Percentiles rank a stretch among this genome's conserved stretches.
Conservation (phyloP, 1,140 invertebrate genomes). For the Drosophila subobscura region DNA sequence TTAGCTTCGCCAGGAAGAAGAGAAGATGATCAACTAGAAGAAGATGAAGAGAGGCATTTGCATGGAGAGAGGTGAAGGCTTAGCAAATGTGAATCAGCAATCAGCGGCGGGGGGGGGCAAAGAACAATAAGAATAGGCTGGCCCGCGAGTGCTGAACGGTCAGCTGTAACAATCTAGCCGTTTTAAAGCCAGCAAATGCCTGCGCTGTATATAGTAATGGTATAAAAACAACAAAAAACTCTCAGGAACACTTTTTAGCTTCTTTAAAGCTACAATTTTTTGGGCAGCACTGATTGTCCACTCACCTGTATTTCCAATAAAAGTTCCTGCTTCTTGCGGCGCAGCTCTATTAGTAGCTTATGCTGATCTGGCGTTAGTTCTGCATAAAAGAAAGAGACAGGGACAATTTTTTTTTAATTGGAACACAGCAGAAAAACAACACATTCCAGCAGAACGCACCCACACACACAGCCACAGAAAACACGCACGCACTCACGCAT, state of each 20-base stretch:
- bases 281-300: constrained; percentile 24
- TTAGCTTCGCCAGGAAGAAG: constrained; percentile 35
- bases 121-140: no score
- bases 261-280: constrained; percentile 1
- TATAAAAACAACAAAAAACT: no score
- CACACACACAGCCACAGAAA: constrained; percentile 27
- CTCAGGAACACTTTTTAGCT: not conserved
- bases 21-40: not conserved
- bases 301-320: constrained; percentile 96
- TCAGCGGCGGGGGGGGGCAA: not conserved
- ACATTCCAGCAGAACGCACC: constrained; percentile 23
- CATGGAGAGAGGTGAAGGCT: constrained; percentile 20
- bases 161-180: no score
- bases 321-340: constrained; percentile 94
- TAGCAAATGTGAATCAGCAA: constrained; percentile 7
- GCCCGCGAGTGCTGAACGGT: no score
- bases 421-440: constrained; percentile 35
- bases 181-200: no score
- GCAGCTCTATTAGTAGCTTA: constrained; percentile 94
- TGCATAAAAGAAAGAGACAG: constrained; percentile 87
- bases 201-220: no score
- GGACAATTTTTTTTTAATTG: constrained; percentile 55
- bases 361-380: constrained; percentile 96
- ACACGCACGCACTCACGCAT: constrained; percentile 13
- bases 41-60: constrained; percentile 5